A percentile compares a stretch with the other conserved stretches of the same genome.
phyloP scores from a whole-genome alignment of 2,888 invertebrate species.

The Stenolophus ochropezus region DNA sequence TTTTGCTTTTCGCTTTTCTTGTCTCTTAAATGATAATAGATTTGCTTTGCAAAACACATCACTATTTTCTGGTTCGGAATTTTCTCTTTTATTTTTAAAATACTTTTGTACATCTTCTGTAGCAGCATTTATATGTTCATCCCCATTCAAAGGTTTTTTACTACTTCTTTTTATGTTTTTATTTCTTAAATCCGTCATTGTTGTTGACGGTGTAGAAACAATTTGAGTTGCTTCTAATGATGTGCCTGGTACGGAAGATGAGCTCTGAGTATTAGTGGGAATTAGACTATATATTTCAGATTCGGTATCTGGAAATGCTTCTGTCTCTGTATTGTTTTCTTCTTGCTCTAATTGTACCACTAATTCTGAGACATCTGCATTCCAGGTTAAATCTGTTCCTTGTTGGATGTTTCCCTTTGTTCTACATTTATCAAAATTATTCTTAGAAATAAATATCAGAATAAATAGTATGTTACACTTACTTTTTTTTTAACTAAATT shows the following conservation, averaged over 20 bases:
- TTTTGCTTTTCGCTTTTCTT: constrained; percentile 16
- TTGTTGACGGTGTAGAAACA: neutral
- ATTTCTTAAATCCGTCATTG: neutral
- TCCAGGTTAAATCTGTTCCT: neutral
- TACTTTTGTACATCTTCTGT: constrained; percentile 21
- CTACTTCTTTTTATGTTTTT: neutral
- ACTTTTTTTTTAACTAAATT: constrained; percentile 43
- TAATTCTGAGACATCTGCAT: neutral
- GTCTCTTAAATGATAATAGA: constrained; percentile 33
- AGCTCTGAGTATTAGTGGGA: neutral
- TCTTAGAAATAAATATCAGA: neutral
- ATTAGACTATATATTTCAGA: neutral
- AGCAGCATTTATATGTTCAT: neutral
- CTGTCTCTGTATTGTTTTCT: neutral
- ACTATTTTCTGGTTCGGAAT: constrained; percentile 34
- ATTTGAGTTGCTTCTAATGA: no score
- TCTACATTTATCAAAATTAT: constrained; percentile 20
- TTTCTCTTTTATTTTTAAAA: constrained; percentile 6
- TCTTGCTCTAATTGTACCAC: neutral
- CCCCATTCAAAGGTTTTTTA: neutral
- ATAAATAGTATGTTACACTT: neutral
- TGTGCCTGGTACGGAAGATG: neutral
- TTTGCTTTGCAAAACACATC: constrained; percentile 44
- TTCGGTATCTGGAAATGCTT: neutral
- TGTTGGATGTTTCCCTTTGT: constrained; percentile 14